Evolutionary conservation across 2,888 invertebrate species (phyloP), one percentile per base, ranked within the genome.

Genomic region (Euplagia quadripunctaria): DNA sequence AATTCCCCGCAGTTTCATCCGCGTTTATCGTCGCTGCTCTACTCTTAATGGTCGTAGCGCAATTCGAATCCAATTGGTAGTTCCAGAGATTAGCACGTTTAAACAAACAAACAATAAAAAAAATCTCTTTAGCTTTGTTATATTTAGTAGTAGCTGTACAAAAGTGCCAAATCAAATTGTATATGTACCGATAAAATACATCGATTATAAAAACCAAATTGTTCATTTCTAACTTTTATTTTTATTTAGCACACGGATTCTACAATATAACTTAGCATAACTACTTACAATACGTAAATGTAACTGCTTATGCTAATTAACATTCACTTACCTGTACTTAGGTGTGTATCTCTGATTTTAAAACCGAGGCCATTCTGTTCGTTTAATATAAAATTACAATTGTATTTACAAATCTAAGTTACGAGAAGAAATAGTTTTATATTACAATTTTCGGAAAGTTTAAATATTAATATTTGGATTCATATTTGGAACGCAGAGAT

Each of bases 331-430:
- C 12, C 14, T 42, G 8, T 51, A 55, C 20, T 63, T 63, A 63
- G 70, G 70, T 70, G 31, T 64, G 41, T 51, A 31, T 61, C 31
- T 64, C 43, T 65, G 72, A 74, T 73, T 71, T 71, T 65, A 64
- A 80, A 73, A 80, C 70, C 70, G 74, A 82, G 84, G 82, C 82
- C 84, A 76, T 83, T 63, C 76, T 79, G 75, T 83, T 83, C 78
- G 84, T 72, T 77, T 71, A n/a, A 74, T 71, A 66, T 67, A 72
- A 76, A 77, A 76, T 72, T 72, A 64, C 46, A 71, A 64, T 69
- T 64, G 69, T 72, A 76, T 83, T 74, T 75, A 83, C 79, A 78
- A 9, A 31, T 46, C 41, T 20, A 69, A 43, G 12, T 31, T 31
- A 55, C n/a, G 9, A 17, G n/a, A 52, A 12, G n/a, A 43, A 71